phyloP scores from a whole-genome alignment of 1,140 invertebrate genomes.

The Saxidomus purpurata region DNA sequence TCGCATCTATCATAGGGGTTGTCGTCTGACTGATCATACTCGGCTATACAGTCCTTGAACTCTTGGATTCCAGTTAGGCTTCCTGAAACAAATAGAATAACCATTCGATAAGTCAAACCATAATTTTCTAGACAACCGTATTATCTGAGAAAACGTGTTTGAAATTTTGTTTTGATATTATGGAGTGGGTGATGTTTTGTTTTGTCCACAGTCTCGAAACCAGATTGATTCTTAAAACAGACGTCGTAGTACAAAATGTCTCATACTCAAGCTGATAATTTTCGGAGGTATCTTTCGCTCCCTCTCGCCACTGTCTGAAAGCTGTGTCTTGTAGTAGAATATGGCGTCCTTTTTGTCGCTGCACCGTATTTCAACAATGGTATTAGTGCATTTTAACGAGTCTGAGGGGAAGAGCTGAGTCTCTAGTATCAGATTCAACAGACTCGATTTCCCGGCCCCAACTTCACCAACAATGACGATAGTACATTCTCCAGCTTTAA shows the following conservation, averaged over 20 bases:
- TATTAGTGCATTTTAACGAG: conserved; percentile 44
- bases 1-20: conserved; percentile 73
- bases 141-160: too few relatives aligned
- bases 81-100: conserved; percentile 39
- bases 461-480: conserved; percentile 48
- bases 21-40: conserved; percentile 60
- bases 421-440: conserved; percentile 28
- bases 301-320: conserved; percentile 42
- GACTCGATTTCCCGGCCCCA: conserved; percentile 46
- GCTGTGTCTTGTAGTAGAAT: conserved; percentile 8
- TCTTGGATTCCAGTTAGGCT: conserved; percentile 40
- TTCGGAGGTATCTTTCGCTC: background rate
- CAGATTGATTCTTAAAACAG: too few relatives aligned
- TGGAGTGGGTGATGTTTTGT: too few relatives aligned
- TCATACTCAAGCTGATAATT: conserved; percentile 41
- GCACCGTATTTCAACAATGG: conserved; percentile 52
- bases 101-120: too few relatives aligned
- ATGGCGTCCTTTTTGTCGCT: conserved; percentile 43
- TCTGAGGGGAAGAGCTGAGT: conserved; percentile 25
- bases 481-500: conserved; percentile 39
- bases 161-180: too few relatives aligned
- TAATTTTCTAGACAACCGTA: too few relatives aligned
- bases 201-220: too few relatives aligned
- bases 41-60: conserved; percentile 57
- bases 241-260: too few relatives aligned